These are phyloP conservation scores for Sinonovacula constricta DNA, from an alignment of 1,140 invertebrate species.

Conservation along the genomic window DNA sequence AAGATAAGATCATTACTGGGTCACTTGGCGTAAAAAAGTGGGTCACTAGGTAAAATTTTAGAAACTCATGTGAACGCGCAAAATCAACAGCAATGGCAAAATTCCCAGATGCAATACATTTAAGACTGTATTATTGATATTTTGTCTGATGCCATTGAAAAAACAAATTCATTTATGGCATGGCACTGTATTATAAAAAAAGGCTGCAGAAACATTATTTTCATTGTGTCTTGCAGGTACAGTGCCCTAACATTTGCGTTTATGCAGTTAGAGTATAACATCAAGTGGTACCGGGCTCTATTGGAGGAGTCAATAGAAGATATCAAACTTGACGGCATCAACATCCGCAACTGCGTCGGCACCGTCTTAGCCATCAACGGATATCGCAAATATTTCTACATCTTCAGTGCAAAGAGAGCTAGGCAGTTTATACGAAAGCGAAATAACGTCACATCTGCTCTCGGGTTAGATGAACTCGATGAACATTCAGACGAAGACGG, in stretches of 20 bases:
- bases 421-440: constrained; percentile 54
- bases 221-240: constrained; percentile 86
- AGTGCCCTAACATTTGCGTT: constrained; percentile 96
- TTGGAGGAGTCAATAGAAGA: constrained; percentile 85
- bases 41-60: too few species aligned
- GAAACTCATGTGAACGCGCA: too few species aligned
- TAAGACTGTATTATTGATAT: too few species aligned
- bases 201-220: too few species aligned
- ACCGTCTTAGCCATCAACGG: constrained; percentile 98
- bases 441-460: constrained; percentile 46
- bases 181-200: too few species aligned
- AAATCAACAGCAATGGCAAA: too few species aligned
- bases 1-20: too few species aligned
- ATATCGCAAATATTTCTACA: constrained; percentile 97
- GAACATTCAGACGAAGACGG: constrained; percentile 53
- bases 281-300: constrained; percentile 94
- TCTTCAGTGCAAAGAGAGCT: constrained; percentile 94
- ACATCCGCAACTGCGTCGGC: constrained; percentile 97
- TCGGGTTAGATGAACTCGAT: constrained; percentile 60
- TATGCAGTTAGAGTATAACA: constrained; percentile 92
- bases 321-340: constrained; percentile 89
- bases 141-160: too few species aligned
- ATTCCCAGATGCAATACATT: too few species aligned
- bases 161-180: too few species aligned
- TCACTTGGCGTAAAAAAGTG: too few species aligned